Percentiles rank a stretch among this genome's conserved stretches.
phyloP scores from a whole-genome alignment of 2,888 invertebrate species.

The Zootermopsis nevadensis region DNA sequence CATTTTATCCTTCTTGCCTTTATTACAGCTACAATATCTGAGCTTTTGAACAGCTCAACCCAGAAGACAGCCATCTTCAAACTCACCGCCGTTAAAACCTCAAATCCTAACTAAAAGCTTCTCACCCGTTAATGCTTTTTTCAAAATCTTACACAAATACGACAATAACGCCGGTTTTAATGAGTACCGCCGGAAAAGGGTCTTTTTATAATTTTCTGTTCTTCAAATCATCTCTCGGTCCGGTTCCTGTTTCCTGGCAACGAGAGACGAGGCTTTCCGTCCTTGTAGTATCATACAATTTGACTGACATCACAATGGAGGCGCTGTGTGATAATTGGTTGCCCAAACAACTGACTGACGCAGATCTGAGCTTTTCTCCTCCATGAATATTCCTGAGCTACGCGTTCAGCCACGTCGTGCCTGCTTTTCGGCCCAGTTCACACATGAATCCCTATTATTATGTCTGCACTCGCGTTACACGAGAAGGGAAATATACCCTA shows the following conservation, averaged over 20 bases:
- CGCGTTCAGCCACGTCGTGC: not conserved
- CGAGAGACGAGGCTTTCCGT: conserved; percentile 11
- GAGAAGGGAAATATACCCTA: conserved; percentile 1
- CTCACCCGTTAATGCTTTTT: not conserved
- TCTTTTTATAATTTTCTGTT: not conserved
- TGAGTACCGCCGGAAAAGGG: conserved; percentile 13
- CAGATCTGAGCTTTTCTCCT: not conserved
- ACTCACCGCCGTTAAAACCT: too few species aligned
- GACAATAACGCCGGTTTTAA: conserved; percentile 28
- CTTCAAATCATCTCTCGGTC: conserved; percentile 29
- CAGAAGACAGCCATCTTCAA: too few species aligned
- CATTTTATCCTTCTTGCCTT: too few species aligned
- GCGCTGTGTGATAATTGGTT: conserved; percentile 46
- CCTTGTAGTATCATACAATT: conserved; percentile 16
- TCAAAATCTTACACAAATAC: conserved; percentile 1
- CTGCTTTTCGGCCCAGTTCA: conserved; percentile 39
- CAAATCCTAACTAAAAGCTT: not conserved
- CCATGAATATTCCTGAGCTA: conserved; percentile 27
- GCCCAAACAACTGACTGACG: conserved; percentile 41
- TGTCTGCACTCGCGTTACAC: not conserved
- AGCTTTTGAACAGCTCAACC: too few species aligned
- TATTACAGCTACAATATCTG: too few species aligned
- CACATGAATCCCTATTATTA: conserved; percentile 39
- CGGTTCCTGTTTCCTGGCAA: conserved; percentile 26
- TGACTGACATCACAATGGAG: conserved; percentile 36